Conservation (phyloP, 2,113 vertebrate genomes). For the Corythornis cristatus region DNA sequence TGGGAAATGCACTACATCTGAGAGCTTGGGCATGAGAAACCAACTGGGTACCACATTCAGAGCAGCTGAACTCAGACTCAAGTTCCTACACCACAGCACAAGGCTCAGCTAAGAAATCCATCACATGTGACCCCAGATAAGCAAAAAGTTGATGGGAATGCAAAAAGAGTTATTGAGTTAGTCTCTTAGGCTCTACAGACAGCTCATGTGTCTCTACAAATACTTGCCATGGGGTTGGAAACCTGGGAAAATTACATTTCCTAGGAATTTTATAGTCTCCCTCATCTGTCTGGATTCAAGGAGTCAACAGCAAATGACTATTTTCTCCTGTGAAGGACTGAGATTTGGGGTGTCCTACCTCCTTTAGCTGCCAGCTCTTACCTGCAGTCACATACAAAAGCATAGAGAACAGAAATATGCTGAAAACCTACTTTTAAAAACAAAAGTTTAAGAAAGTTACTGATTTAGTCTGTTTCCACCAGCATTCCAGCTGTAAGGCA, state of each 20-base stretch:
- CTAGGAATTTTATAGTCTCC: not conserved
- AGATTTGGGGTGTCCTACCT: not conserved
- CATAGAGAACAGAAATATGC: not conserved
- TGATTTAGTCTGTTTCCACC: not conserved
- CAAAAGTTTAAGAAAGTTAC: not conserved
- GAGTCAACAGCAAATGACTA: not conserved
- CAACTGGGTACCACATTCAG: not conserved
- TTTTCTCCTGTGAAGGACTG: not conserved
- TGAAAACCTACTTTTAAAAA: not conserved
- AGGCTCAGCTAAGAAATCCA: not conserved
- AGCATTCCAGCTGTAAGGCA: not conserved
- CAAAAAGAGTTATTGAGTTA: not conserved
- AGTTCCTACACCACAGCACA: not conserved
- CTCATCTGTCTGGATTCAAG: not conserved
- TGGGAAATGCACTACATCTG: not conserved
- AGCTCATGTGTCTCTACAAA: not conserved
- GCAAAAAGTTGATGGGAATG: not conserved
- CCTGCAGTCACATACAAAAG: fast-evolving
- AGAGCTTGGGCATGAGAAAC: not conserved
- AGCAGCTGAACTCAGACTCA: not conserved
- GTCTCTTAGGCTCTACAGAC: not conserved
- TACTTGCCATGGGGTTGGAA: not conserved
- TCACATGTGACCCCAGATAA: not conserved
- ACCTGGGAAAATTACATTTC: not conserved
- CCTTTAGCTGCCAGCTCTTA: not conserved